Conservation (phyloP, 2,797 vertebrate species). For the Pantherophis alleghaniensis region DNA sequence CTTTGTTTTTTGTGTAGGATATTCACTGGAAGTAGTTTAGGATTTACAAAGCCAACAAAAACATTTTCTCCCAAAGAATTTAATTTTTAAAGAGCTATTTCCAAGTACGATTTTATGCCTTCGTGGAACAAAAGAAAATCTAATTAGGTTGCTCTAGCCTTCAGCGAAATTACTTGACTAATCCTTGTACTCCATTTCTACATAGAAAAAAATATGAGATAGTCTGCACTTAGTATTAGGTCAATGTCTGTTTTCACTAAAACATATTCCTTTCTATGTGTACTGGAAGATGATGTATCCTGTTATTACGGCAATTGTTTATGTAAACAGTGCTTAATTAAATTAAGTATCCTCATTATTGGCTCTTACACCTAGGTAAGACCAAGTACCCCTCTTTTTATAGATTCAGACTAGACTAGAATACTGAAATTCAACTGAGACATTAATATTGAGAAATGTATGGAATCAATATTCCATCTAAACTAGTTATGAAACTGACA, state of each 20-base stretch:
- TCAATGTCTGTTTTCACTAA: constrained; percentile 45
- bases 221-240: constrained; percentile 43
- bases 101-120: constrained; percentile 50
- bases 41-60: constrained; percentile 39
- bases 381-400: constrained; percentile 12
- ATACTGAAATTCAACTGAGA: neutral
- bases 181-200: constrained; percentile 45
- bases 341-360: constrained; percentile 12
- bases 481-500: neutral
- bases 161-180: constrained; percentile 57
- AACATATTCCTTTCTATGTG: constrained; percentile 10
- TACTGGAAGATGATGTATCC: constrained; percentile 39
- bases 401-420: neutral
- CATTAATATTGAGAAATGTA: neutral
- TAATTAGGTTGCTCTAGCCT: constrained; percentile 62
- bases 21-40: neutral
- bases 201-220: constrained; percentile 47
- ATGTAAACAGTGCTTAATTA: constrained; percentile 45
- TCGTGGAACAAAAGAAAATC: constrained; percentile 46
- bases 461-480: neutral
- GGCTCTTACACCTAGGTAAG: constrained; percentile 21
- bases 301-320: constrained; percentile 52
- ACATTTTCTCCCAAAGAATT: constrained; percentile 34
- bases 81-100: constrained; percentile 61
- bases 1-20: neutral